These are phyloP conservation scores for Sesamia inferens DNA, from an alignment of 2,888 invertebrate genomes.

Conservation along the genomic window DNA sequence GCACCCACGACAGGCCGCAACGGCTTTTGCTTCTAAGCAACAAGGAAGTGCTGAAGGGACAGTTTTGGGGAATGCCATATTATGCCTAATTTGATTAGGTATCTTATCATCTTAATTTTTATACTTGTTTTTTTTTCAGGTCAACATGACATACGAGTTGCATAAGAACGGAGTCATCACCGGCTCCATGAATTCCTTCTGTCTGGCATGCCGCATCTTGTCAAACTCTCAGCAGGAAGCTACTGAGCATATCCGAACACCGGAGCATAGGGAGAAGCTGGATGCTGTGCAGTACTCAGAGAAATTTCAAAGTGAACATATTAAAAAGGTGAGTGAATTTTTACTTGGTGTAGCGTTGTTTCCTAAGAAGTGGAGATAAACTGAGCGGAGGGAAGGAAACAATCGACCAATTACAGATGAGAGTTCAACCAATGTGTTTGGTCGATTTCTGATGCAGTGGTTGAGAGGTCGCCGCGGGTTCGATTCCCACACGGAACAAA, in stretches of 20 bases:
- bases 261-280: conserved; percentile 64
- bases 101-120: no score
- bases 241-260: conserved; percentile 52
- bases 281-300: conserved; percentile 59
- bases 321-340: conserved; percentile 71
- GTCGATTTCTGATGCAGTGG: no score
- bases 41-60: no score
- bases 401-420: not conserved
- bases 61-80: no score
- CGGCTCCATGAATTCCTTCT: conserved; percentile 69
- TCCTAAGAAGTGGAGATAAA: not conserved
- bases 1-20: no score
- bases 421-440: no score
- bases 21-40: no score
- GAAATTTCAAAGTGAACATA: conserved; percentile 69
- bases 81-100: no score
- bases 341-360: not conserved
- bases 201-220: conserved; percentile 71
- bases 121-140: conserved; percentile 5
- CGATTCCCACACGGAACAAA: no score
- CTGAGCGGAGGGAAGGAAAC: not conserved
- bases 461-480: no score
- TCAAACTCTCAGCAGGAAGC: conserved; percentile 59
- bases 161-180: conserved; percentile 69
- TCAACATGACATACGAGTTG: conserved; percentile 53